phyloP scores from a whole-genome alignment of 2,888 invertebrate genomes.

The Caenorhabditis panamensis region DNA sequence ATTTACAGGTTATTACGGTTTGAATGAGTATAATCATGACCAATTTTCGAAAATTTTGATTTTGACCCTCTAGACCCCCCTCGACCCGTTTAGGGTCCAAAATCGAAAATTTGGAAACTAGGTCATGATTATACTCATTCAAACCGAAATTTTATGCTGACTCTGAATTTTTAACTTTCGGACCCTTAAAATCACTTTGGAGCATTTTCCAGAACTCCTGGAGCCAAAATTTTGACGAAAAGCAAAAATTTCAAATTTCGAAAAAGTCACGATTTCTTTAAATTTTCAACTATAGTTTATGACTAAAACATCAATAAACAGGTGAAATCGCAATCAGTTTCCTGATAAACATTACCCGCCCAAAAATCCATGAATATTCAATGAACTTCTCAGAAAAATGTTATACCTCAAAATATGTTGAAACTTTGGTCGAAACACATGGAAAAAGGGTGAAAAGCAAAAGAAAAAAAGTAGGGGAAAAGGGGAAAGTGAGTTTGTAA shows the following conservation, averaged over 20 bases:
- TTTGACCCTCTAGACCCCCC: background rate
- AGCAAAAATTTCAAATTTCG: background rate
- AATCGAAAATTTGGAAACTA: background rate
- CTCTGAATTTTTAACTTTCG: background rate
- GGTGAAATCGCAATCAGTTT: no score
- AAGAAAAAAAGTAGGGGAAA: background rate
- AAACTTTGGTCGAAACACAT: background rate
- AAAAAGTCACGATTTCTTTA: no score
- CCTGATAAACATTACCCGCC: background rate
- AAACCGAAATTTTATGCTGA: background rate
- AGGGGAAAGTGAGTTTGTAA: background rate
- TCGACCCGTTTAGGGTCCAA: background rate
- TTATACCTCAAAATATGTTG: no score
- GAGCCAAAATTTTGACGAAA: background rate
- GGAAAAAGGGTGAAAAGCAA: background rate
- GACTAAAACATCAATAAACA: background rate
- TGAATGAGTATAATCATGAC: conserved; percentile 7
- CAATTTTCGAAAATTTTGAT: background rate
- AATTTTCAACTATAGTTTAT: background rate
- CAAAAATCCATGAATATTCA: background rate
- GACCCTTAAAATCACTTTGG: background rate
- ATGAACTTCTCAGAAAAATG: background rate
- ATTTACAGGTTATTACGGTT: no score
- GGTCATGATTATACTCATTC: background rate
- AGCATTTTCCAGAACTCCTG: background rate